phyloP scores from a whole-genome alignment of 2,888 invertebrate species.

The Helleia helle region DNA sequence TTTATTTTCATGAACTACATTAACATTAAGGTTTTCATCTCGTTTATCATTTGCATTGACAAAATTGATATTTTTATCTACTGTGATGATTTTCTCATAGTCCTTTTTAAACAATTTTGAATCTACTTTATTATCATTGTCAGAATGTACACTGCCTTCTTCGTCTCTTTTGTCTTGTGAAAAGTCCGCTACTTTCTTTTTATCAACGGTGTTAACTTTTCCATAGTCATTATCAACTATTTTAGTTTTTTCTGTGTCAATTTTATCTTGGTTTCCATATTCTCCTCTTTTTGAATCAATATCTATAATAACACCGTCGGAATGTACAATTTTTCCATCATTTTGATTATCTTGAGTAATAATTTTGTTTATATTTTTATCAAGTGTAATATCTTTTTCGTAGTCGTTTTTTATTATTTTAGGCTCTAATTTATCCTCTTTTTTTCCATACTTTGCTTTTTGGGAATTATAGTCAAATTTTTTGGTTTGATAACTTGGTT shows the following conservation, averaged over 20 bases:
- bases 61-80: slow-evolving; percentile 1
- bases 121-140: slow-evolving; percentile 6
- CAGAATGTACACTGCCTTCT: not conserved
- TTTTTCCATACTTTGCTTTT: slow-evolving; percentile 28
- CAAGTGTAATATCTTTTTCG: slow-evolving; percentile 1
- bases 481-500: slow-evolving; percentile 23
- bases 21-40: not conserved
- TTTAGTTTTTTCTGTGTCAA: slow-evolving; percentile 8
- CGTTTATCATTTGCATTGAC: not conserved
- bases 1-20: not conserved
- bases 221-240: not conserved
- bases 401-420: not conserved
- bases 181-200: not conserved
- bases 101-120: slow-evolving; percentile 9
- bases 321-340: not conserved
- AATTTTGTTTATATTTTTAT: not conserved
- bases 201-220: not conserved
- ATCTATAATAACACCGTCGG: slow-evolving; percentile 1
- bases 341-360: not conserved
- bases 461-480: slow-evolving; percentile 32
- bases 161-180: not conserved
- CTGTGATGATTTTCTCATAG: slow-evolving; percentile 11
- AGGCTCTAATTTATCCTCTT: slow-evolving; percentile 16
- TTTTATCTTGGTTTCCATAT: slow-evolving; percentile 5
- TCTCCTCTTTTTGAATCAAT: slow-evolving; percentile 1